Conservation (phyloP, 92 coral and sea anemone genomes). For the Phenganax marumi region DNA sequence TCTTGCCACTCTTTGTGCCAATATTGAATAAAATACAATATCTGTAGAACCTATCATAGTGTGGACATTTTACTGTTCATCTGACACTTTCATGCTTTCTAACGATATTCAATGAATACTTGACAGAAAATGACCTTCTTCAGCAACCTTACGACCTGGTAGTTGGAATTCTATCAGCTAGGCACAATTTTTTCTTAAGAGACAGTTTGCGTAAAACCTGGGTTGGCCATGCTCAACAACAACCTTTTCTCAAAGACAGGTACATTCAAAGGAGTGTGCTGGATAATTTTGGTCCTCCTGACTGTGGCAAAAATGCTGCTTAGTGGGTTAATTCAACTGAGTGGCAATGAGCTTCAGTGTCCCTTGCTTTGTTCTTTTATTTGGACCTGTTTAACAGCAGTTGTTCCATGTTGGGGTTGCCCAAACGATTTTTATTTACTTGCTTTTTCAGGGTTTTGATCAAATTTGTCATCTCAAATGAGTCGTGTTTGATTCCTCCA, state of each 20-base stretch:
- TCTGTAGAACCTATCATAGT: no score
- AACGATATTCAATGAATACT: background rate
- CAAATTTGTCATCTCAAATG: conserved; percentile 73
- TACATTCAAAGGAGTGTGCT: background rate
- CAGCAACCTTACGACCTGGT: conserved; percentile 63
- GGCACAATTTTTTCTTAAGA: conserved; percentile 73
- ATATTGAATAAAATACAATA: no score
- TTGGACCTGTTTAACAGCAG: no score
- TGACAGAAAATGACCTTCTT: background rate
- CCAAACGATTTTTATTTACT: background rate
- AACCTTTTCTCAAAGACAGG: conserved; percentile 45
- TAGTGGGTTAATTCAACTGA: no score
- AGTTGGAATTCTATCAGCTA: conserved; percentile 83
- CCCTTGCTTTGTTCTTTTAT: background rate
- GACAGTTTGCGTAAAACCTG: conserved; percentile 79
- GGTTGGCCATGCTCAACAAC: conserved; percentile 71
- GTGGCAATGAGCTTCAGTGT: background rate
- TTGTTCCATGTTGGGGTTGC: no score
- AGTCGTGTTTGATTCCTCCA: conserved; percentile 73
- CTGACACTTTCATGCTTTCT: no score
- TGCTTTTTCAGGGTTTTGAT: conserved; percentile 57
- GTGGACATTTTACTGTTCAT: no score
- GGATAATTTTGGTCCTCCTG: background rate
- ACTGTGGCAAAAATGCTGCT: no score
- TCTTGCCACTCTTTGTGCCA: no score